Percentiles rank a stretch among this genome's conserved stretches.
Evolutionary conservation across 2,888 invertebrate genomes (phyloP).

Genomic region (Standfussiana lucernea): DNA sequence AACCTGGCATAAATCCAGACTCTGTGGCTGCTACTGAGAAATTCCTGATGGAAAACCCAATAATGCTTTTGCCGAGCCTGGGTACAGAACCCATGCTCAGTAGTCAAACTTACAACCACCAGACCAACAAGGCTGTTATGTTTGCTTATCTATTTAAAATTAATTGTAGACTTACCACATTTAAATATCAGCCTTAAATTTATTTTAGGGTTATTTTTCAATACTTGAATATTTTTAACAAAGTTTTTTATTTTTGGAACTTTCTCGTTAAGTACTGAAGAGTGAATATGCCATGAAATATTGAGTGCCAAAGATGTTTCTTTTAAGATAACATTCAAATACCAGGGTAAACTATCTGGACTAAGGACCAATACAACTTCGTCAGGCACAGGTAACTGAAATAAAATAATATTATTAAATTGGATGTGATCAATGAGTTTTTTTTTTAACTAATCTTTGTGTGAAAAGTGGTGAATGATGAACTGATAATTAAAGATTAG

Average conservation of each 20-base stretch:
- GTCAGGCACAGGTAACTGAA: conserved; percentile 83
- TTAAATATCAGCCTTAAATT: conserved; percentile 94
- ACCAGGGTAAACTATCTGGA: conserved; percentile 92
- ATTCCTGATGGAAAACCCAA: not conserved
- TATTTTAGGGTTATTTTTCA: conserved; percentile 76
- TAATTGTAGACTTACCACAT: conserved; percentile 90
- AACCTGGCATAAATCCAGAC: not conserved
- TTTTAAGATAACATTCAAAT: conserved; percentile 91
- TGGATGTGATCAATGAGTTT: not conserved
- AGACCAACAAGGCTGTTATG: not conserved
- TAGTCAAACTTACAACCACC: not conserved
- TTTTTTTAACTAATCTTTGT: not conserved
- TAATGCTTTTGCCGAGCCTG: not conserved
- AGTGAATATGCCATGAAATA: conserved; percentile 92
- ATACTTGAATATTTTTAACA: conserved; percentile 74
- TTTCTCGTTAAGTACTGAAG: conserved; percentile 89
- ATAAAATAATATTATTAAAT: conserved; percentile 60
- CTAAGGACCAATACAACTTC: conserved; percentile 93
- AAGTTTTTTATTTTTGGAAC: conserved; percentile 80
- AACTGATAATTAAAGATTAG: not conserved
- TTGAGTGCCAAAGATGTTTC: conserved; percentile 88
- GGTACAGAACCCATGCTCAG: not conserved
- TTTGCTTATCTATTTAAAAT: not conserved
- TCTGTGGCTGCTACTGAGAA: not conserved
- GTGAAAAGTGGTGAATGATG: not conserved